These are phyloP conservation scores for Eumerus sabulonum DNA, from an alignment of 2,888 invertebrate species.

Conservation along the genomic window DNA sequence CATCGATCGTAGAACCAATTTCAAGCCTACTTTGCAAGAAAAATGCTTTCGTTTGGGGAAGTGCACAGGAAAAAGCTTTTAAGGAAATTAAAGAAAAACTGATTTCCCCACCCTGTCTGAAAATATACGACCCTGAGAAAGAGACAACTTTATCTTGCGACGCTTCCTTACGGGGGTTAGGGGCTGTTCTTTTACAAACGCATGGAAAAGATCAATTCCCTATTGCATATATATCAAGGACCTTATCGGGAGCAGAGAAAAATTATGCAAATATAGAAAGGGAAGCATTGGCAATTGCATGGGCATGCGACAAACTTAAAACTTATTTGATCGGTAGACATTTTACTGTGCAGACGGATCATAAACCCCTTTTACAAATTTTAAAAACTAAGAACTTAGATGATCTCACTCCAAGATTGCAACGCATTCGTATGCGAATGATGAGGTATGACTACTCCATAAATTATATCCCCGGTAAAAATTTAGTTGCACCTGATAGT, in stretches of 20 bases:
- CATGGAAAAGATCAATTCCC: conserved; percentile 12
- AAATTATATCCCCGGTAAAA: conserved; percentile 18
- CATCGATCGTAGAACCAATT: conserved; percentile 17
- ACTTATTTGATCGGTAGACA: conserved; percentile 20
- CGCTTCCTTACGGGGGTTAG: conserved; percentile 3
- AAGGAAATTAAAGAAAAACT: conserved; percentile 13
- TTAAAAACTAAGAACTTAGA: conserved; percentile 19
- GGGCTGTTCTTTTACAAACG: conserved; percentile 4
- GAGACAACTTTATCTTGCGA: conserved; percentile 7
- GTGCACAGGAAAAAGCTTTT: conserved; percentile 12
- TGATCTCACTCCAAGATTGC: conserved; percentile 12
- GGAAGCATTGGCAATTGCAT: conserved; percentile 25
- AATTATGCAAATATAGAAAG: conserved; percentile 27
- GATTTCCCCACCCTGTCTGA: conserved; percentile 11
- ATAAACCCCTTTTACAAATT: conserved; percentile 15
- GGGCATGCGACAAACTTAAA: conserved; percentile 20
- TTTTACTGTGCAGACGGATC: conserved; percentile 21
- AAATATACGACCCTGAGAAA: conserved; percentile 11
- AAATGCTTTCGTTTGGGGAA: conserved; percentile 24
- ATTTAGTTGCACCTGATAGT: conserved; percentile 15
- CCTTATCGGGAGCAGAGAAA: conserved; percentile 7
- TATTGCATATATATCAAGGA: conserved; percentile 13
- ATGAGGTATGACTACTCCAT: conserved; percentile 18
- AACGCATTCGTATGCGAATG: conserved; percentile 18
- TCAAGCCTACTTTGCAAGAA: conserved; percentile 14